phyloP scores from a whole-genome alignment of 2,113 vertebrate species.

The Lycocorax pyrrhopterus region DNA sequence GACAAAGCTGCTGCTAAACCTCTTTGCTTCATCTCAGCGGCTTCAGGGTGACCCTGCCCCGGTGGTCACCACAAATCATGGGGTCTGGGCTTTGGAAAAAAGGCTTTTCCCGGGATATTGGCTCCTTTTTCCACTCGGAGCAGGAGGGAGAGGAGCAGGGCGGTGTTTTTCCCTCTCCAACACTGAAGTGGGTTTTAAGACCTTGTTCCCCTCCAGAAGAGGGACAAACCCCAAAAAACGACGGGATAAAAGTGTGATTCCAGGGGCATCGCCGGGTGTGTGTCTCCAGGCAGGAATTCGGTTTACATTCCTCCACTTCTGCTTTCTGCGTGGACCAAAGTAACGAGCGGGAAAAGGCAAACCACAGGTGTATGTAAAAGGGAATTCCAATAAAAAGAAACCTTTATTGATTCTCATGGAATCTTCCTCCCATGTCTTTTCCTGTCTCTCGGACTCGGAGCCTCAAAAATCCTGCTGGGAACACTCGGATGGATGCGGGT shows the following conservation, averaged over 20 bases:
- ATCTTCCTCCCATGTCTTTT: neutral
- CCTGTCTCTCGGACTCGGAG: neutral
- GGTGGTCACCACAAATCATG: neutral
- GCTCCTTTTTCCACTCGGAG: neutral
- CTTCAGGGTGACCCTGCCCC: neutral
- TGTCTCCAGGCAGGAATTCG: neutral
- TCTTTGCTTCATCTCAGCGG: neutral
- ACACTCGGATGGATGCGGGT: accelerated
- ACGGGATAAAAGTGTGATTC: neutral
- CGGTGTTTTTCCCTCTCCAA: neutral
- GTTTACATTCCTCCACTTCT: conserved; percentile 55
- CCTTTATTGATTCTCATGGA: neutral
- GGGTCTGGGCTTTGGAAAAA: neutral
- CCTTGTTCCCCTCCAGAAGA: neutral
- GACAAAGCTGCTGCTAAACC: neutral
- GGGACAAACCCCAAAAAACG: neutral
- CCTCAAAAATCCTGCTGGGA: neutral
- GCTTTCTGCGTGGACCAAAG: conserved; percentile 60
- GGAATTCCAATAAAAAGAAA: conserved; percentile 59
- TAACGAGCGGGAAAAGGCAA: neutral
- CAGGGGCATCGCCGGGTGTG: neutral
- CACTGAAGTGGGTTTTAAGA: neutral
- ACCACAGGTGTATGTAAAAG: conserved; percentile 50
- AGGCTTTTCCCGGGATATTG: neutral
- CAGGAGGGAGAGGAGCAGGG: neutral